A percentile compares a stretch with the other conserved stretches of the same genome.
phyloP scores from a whole-genome alignment of 2,888 invertebrate species.

The Cephus rjabovi region DNA sequence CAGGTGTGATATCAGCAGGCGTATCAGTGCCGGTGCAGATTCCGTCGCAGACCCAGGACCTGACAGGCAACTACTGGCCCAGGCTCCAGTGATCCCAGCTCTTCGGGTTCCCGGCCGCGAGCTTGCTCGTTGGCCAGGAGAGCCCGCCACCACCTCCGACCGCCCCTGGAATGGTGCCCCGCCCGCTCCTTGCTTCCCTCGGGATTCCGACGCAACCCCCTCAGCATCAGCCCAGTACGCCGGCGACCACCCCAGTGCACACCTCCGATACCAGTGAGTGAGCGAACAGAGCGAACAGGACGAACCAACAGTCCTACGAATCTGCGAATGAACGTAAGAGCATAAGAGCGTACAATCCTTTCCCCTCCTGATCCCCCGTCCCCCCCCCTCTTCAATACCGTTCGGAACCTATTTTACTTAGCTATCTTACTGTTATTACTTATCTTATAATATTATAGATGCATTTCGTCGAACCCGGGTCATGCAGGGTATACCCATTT shows the following conservation, averaged over 20 bases:
- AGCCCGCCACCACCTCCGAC: conserved; percentile 70
- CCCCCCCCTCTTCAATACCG: neutral
- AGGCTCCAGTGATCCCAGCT: conserved; percentile 94
- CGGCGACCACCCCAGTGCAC: conserved; percentile 52
- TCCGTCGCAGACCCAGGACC: conserved; percentile 85
- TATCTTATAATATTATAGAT: conserved; percentile 1
- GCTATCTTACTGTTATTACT: neutral
- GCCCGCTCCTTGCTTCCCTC: conserved; percentile 61
- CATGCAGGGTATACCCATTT: conserved; percentile 58
- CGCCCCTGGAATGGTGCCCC: conserved; percentile 60
- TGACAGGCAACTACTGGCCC: conserved; percentile 89
- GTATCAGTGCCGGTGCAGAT: conserved; percentile 94
- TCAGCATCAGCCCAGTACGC: conserved; percentile 35
- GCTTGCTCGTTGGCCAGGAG: conserved; percentile 72
- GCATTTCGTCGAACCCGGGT: conserved; percentile 49
- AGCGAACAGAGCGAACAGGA: conserved; percentile 23
- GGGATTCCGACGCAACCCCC: conserved; percentile 55
- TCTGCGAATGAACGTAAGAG: neutral
- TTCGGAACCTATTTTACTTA: neutral
- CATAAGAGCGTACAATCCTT: neutral
- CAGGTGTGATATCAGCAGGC: conserved; percentile 93
- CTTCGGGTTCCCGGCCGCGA: conserved; percentile 85
- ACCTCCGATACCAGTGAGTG: conserved; percentile 64
- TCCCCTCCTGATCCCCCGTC: neutral
- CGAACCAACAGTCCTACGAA: neutral